Conservation (phyloP, 2,888 invertebrate genomes). For the Acrocyrtus sp. region DNA sequence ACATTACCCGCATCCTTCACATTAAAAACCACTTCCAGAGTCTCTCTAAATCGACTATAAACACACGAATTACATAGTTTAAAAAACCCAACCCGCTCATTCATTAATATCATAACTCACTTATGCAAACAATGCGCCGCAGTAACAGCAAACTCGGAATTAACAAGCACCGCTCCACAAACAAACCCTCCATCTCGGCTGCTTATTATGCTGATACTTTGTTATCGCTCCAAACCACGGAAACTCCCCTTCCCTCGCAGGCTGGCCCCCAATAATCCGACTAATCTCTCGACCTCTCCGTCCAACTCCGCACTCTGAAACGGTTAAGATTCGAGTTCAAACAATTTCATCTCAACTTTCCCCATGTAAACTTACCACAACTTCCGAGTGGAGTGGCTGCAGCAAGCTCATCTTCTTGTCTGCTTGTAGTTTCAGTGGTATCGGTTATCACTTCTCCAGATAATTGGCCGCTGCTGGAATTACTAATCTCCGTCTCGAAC, state of each 20-base stretch:
- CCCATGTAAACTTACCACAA: neutral
- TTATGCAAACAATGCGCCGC: slow-evolving; percentile 86
- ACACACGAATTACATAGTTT: neutral
- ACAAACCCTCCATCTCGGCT: slow-evolving; percentile 44
- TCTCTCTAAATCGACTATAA: slow-evolving; percentile 44
- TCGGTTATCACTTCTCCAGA: no score
- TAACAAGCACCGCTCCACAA: slow-evolving; percentile 82
- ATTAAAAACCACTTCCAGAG: slow-evolving; percentile 46
- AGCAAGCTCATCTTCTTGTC: neutral
- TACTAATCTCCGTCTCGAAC: neutral
- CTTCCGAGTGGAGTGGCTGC: neutral
- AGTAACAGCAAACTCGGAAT: slow-evolving; percentile 77
- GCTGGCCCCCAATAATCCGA: slow-evolving; percentile 35
- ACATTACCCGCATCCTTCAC: slow-evolving; percentile 20
- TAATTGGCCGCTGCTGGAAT: neutral
- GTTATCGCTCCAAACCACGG: slow-evolving; percentile 52
- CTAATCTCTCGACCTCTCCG: neutral
- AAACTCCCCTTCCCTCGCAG: slow-evolving; percentile 34
- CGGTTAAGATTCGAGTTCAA: neutral
- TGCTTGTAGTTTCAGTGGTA: no score
- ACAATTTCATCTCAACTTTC: neutral
- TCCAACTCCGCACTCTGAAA: slow-evolving; percentile 1
- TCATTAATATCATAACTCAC: slow-evolving; percentile 66
- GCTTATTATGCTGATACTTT: slow-evolving; percentile 28
- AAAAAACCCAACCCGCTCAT: no score